Evolutionary conservation across 2,113 vertebrate genomes (phyloP).

Genomic region (Lontra canadensis): DNA sequence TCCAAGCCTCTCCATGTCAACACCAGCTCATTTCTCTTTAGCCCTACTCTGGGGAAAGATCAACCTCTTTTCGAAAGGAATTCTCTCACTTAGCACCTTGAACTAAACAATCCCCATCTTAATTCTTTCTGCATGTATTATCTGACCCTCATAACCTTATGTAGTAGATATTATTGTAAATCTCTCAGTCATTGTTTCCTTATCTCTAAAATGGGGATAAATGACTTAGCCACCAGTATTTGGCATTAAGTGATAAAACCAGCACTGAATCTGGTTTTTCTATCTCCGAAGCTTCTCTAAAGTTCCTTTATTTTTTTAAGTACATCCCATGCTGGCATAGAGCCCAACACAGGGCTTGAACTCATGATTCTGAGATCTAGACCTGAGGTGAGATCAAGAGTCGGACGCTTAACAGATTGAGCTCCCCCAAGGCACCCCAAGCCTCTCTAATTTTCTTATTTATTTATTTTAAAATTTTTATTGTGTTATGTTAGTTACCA

Average conservation of each 20-base stretch:
- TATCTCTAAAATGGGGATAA: not conserved
- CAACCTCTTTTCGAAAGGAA: not conserved
- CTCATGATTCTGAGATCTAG: not conserved
- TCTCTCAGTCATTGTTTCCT: not conserved
- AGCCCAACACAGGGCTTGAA: not conserved
- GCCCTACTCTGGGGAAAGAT: not conserved
- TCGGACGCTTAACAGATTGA: not conserved
- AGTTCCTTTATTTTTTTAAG: not conserved
- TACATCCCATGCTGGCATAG: not conserved
- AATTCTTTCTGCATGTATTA: not conserved
- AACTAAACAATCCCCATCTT: not conserved
- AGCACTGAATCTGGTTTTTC: not conserved
- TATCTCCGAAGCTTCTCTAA: not conserved
- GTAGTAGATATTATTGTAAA: not conserved
- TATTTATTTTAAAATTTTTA: too few relatives aligned
- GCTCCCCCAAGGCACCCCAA: not conserved
- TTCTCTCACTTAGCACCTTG: not conserved
- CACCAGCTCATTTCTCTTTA: not conserved
- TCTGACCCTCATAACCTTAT: not conserved
- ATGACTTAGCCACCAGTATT: not conserved
- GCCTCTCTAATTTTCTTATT: not conserved
- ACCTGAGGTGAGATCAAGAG: not conserved
- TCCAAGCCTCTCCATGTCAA: not conserved
- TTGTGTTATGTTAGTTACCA: too few relatives aligned
- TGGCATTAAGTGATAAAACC: not conserved